Percentiles rank a stretch among this genome's conserved stretches.
phyloP scores from a whole-genome alignment of 2,888 invertebrate genomes.

The Cheilosia scutellata region DNA sequence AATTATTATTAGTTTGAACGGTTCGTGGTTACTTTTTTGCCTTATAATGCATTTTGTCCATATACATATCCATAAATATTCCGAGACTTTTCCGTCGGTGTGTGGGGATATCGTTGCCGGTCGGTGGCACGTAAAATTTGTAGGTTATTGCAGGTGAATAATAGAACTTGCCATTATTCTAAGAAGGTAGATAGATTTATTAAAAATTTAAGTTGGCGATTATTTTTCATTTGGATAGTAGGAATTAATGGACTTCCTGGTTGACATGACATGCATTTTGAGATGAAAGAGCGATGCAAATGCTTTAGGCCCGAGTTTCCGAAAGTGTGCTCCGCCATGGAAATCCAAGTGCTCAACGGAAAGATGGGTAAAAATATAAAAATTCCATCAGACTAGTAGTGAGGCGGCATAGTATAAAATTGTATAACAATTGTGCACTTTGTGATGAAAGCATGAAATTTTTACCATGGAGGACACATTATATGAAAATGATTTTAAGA shows the following conservation, averaged over 20 bases:
- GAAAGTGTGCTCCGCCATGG: no score
- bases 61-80: constrained; percentile 5
- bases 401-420: no score
- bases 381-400: no score
- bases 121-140: constrained; percentile 43
- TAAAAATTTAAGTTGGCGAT: constrained; percentile 28
- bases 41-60: constrained; percentile 39
- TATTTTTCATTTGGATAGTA: constrained; percentile 8
- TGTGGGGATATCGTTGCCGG: constrained; percentile 23
- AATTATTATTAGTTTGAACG: constrained; percentile 63
- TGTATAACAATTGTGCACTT: no score
- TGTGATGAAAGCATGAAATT: no score
- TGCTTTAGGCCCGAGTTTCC: no score
- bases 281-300: no score
- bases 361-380: no score
- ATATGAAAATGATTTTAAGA: no score
- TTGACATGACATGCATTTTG: constrained; percentile 23
- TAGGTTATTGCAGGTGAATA: constrained; percentile 37
- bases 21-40: constrained; percentile 22
- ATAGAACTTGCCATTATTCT: constrained; percentile 32
- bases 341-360: no score
- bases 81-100: background rate
- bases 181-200: constrained; percentile 30
- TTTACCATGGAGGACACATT: no score
- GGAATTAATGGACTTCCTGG: constrained; percentile 39